Evolutionary conservation across 2,888 invertebrate species (phyloP).

Genomic region (Papilio demoleus): DNA sequence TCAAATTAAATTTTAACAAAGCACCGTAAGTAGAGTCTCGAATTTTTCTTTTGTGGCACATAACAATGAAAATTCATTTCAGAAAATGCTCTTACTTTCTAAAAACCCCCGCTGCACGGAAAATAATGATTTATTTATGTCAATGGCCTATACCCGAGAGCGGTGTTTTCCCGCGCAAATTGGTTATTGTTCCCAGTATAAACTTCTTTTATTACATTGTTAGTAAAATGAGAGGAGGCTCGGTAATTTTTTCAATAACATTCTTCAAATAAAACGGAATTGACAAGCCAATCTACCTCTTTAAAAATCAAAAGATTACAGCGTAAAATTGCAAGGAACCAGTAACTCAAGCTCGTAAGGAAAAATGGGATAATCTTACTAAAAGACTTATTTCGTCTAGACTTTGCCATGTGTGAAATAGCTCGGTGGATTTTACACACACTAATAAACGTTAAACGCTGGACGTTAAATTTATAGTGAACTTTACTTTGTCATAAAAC

Average conservation of each 20-base stretch:
- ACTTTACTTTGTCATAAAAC: constrained; percentile 76
- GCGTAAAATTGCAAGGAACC: constrained; percentile 26
- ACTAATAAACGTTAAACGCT: constrained; percentile 80
- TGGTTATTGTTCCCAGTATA: constrained; percentile 79
- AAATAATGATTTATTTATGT: constrained; percentile 83
- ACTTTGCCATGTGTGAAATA: constrained; percentile 77
- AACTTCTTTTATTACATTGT: constrained; percentile 81
- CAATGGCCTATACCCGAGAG: constrained; percentile 73
- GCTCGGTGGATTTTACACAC: constrained; percentile 73
- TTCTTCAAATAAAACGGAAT: constrained; percentile 67
- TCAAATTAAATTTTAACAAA: constrained; percentile 83
- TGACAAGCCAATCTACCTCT: constrained; percentile 66
- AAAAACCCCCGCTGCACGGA: constrained; percentile 57
- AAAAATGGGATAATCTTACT: constrained; percentile 59
- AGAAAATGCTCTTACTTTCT: constrained; percentile 53
- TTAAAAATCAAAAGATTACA: constrained; percentile 49
- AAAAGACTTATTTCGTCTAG: constrained; percentile 75
- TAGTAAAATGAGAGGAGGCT: constrained; percentile 76
- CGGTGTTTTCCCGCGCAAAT: constrained; percentile 76
- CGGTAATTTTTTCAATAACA: constrained; percentile 68
- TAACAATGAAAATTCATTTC: constrained; percentile 79
- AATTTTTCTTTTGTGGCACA: constrained; percentile 79
- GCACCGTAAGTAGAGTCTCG: constrained; percentile 67
- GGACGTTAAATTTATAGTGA: constrained; percentile 77
- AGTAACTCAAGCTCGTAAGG: constrained; percentile 48